Evolutionary conservation across 2,888 invertebrate species (phyloP), one percentile per base, ranked within the genome.

Genomic region (Amphipoea lucens): DNA sequence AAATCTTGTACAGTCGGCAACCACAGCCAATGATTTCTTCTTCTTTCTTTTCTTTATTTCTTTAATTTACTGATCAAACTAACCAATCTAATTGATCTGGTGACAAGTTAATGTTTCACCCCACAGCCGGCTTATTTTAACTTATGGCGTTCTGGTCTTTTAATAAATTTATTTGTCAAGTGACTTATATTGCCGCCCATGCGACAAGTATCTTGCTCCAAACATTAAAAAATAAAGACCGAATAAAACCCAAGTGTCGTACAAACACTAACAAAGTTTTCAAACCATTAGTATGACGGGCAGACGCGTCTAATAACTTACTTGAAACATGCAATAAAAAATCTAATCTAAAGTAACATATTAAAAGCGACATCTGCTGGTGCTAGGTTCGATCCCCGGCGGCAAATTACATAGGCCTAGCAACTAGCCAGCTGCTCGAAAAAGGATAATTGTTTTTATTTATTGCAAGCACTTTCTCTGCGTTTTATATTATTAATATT

Each of bases 371-470:
- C 89, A 89, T 88, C 87, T 88, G 87, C 86, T 79, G 67, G 71
- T 63, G 68, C 82, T 83, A 75, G 82, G 88, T 88, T 88, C 85
- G 86, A 81, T 78, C 84, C 88, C 87, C 85, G 69, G 77, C 84
- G 84, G 87, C 88, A 78, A 89, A 85, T 77, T 83, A 77, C 76
- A 77, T 87, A 82, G 85, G 84, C 81, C 78, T 76, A 82, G 73
- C 86, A 82, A 77, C 78, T 57, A 74, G 40, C 79, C 89, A 87
- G 84, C 84, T 89, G 89, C 84, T 62, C 40, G 48, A 7, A 69
- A 60, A 81, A 66, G 78, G 57, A 65, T 85, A 82, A 87, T 88
- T 82, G 78, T 81, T 66, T 70, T 76, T 81, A 87, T 87, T 87
- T 83, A 80, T 86, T 77, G 60, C 69, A 68, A 20, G 40, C 67